These are phyloP conservation scores for Enteromius unitaeniatus DNA, from an alignment of 2,797 vertebrate species.

Conservation along the genomic window DNA sequence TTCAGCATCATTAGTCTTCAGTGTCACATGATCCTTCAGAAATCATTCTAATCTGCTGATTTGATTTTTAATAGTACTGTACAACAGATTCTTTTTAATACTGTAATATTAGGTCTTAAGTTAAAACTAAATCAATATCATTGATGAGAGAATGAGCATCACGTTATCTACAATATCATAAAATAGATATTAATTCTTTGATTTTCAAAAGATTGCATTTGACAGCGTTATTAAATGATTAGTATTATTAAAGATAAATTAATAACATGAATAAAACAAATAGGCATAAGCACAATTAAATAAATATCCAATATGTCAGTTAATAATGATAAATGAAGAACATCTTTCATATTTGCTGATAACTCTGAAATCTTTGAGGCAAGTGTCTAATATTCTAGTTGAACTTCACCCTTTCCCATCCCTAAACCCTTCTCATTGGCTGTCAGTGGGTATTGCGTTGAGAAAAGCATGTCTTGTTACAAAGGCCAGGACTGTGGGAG, in stretches of 20 bases:
- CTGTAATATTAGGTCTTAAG: background rate
- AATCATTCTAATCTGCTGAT: background rate
- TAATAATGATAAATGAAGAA: background rate
- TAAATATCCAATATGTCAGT: background rate
- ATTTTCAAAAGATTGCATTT: background rate
- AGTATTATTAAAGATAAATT: background rate
- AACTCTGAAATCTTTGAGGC: background rate
- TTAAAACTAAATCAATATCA: background rate
- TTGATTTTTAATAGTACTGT: background rate
- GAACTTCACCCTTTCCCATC: conserved; percentile 2
- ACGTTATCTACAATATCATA: background rate
- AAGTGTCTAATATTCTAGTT: background rate
- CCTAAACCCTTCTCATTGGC: background rate
- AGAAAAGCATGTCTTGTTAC: conserved; percentile 20
- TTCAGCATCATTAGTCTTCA: background rate
- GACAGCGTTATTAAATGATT: background rate
- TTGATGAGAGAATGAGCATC: background rate
- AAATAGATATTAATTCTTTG: background rate
- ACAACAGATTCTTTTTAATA: background rate
- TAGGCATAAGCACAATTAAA: background rate
- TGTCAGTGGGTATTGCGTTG: conserved; percentile 1
- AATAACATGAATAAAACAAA: background rate
- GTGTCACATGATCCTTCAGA: background rate
- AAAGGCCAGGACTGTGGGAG: conserved; percentile 36
- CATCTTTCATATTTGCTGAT: background rate